A percentile compares a stretch with the other conserved stretches of the same genome.
Evolutionary conservation across 2,888 invertebrate genomes (phyloP).

Genomic region (Mesochorus sp.): DNA sequence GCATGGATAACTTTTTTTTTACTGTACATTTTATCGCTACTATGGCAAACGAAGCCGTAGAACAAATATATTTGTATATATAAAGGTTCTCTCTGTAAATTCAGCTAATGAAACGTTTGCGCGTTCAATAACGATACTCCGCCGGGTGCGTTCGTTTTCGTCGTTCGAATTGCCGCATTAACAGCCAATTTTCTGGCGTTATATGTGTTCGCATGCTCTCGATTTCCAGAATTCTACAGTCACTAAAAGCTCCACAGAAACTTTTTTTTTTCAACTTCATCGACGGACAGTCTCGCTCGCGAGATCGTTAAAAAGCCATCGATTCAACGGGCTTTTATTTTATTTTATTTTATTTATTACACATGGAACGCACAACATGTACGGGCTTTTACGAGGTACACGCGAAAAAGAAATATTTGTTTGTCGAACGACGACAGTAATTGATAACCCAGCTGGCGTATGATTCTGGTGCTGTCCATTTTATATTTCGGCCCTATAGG

Average conservation of each 20-base stretch:
- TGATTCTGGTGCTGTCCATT: no score
- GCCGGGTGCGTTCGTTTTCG: background rate
- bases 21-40: background rate
- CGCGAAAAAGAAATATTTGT: no score
- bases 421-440: no score
- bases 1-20: background rate
- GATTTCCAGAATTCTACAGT: background rate
- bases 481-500: no score
- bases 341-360: no score
- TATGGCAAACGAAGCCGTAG: background rate
- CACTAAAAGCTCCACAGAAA: no score
- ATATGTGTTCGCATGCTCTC: background rate
- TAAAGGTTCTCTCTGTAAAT: background rate
- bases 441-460: no score
- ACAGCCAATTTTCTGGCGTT: background rate
- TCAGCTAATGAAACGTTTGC: slow-evolving; percentile 10
- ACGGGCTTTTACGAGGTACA: no score
- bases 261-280: background rate
- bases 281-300: no score
- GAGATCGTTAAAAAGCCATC: no score
- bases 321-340: no score
- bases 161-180: slow-evolving; percentile 1
- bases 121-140: background rate
- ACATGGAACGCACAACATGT: no score
- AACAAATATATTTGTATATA: background rate